Evolutionary conservation across 2,113 vertebrate genomes (phyloP).

Genomic region (Mesembrinibis cayennensis): DNA sequence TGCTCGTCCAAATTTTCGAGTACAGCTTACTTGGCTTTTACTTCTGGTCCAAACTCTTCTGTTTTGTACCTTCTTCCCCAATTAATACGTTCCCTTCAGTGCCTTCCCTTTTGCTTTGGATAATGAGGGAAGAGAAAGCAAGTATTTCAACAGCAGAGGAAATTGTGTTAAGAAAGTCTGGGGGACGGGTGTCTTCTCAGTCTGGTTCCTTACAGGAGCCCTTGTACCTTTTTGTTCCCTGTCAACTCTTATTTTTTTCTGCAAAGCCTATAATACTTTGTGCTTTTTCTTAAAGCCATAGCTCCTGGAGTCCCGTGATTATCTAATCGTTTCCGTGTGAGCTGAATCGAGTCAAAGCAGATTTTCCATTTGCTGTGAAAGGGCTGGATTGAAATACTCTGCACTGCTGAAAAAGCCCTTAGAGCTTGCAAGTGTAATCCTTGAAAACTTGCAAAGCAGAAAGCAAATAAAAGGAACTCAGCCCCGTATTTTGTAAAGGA

Average conservation of each 20-base stretch:
- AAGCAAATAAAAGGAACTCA: not conserved
- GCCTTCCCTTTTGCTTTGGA: not conserved
- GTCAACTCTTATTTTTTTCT: not conserved
- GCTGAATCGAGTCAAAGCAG: not conserved
- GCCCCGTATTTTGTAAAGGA: not conserved
- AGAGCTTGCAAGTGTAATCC: not conserved
- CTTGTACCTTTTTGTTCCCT: not conserved
- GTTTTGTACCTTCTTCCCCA: not conserved
- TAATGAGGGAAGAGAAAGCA: conserved; percentile 6
- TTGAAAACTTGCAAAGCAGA: not conserved
- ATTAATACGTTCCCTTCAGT: not conserved
- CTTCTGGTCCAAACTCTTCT: not conserved
- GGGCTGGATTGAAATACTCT: not conserved
- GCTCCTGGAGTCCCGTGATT: not conserved
- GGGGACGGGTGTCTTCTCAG: not conserved
- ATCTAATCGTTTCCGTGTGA: not conserved
- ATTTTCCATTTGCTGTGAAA: conserved; percentile 5
- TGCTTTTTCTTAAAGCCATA: not conserved
- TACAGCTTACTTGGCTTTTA: not conserved
- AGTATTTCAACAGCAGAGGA: not conserved
- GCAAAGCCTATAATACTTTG: not conserved
- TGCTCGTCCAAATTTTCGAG: not conserved
- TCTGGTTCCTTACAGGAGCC: not conserved
- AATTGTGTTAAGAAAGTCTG: not conserved
- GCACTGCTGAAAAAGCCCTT: not conserved